Percentiles rank a stretch among this genome's conserved stretches.
These are phyloP conservation scores for Eulemur rufifrons DNA, from an alignment of 2,113 vertebrate genomes.

Conservation along the genomic window DNA sequence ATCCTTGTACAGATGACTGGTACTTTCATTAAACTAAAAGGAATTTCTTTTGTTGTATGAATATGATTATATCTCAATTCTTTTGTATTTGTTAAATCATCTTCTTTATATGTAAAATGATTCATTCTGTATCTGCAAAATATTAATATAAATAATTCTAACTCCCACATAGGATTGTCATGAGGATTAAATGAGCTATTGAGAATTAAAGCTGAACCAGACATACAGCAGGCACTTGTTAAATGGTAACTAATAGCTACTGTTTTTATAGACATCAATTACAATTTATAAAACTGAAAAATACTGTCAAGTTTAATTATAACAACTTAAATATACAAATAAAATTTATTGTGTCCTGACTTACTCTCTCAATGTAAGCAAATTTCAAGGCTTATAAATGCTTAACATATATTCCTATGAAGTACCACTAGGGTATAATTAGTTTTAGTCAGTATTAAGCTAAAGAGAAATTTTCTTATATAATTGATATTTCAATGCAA, in stretches of 20 bases:
- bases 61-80: neutral
- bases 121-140: neutral
- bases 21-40: neutral
- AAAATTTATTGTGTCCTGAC: neutral
- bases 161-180: neutral
- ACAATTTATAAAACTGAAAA: neutral
- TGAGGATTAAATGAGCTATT: neutral
- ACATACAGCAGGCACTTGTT: neutral
- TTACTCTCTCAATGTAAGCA: neutral
- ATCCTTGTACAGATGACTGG: neutral
- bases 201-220: neutral
- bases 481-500: neutral
- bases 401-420: neutral
- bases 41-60: neutral
- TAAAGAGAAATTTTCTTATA: slow-evolving; percentile 9
- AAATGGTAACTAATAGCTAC: neutral
- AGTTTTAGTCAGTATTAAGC: neutral
- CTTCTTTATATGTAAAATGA: neutral
- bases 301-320: neutral
- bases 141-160: neutral
- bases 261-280: neutral
- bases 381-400: slow-evolving; percentile 16
- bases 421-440: neutral
- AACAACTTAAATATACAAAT: slow-evolving; percentile 25
- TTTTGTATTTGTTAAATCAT: neutral